A percentile compares a stretch with the other conserved stretches of the same genome.
Conservation (phyloP, 2,888 invertebrate species). For the Eurytoma adleriae region DNA sequence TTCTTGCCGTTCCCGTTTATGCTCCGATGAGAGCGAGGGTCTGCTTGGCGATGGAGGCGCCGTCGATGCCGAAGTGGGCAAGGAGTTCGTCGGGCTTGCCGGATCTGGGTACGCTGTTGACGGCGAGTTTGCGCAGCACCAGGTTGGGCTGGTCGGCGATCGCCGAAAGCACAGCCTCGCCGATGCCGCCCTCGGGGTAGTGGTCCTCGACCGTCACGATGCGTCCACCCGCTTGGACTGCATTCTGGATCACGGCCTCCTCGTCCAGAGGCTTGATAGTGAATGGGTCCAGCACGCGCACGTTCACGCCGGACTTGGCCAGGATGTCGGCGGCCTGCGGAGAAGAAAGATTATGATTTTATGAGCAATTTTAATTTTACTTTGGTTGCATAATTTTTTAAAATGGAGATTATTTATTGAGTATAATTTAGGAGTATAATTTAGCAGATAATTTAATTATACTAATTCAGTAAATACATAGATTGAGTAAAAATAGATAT, state of each 20-base stretch:
- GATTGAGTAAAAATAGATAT: too few relatives aligned
- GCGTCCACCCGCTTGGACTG: conserved; percentile 86
- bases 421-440: too few relatives aligned
- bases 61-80: conserved; percentile 92
- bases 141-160: conserved; percentile 85
- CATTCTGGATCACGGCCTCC: conserved; percentile 85
- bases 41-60: conserved; percentile 81
- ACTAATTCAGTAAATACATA: too few relatives aligned
- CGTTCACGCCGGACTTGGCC: conserved; percentile 83
- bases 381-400: too few relatives aligned
- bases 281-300: conserved; percentile 95
- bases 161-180: conserved; percentile 94
- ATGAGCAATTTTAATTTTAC: too few relatives aligned
- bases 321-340: conserved; percentile 85
- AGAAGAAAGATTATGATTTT: too few relatives aligned
- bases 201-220: conserved; percentile 98
- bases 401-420: too few relatives aligned
- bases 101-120: conserved; percentile 91
- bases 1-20: conserved; percentile 10
- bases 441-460: too few relatives aligned
- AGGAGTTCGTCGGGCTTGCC: conserved; percentile 92
- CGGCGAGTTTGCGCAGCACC: conserved; percentile 87
- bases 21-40: conserved; percentile 46
- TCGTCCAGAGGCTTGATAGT: conserved; percentile 97
- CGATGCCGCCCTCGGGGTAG: conserved; percentile 96